Base-by-base conservation (phyloP, 2,797 vertebrate genomes). In the Acropternis orthonyx region DNA sequence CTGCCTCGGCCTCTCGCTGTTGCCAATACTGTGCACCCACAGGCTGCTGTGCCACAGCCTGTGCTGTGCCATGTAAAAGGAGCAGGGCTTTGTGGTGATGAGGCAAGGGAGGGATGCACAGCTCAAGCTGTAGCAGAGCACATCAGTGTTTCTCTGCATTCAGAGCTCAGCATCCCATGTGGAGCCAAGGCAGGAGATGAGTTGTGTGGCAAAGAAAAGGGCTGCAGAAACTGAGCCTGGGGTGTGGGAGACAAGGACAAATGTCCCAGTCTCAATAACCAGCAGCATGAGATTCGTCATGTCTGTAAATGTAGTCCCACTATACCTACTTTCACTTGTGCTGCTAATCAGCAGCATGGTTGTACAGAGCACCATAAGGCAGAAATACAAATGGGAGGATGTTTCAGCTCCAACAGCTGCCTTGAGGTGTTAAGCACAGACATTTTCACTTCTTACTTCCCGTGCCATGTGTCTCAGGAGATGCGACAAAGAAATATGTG, bases 141-240 rank as follows among this genome's bases (percentile, higher is more conserved):
- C 0, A 0, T 27, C 36, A 39, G 48, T 0, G 0, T 51, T 49
- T 62, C 49, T n/a, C 49, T n/a, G 55, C 30, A 23, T 58, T 74
- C 20, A 63, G 74, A 63, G 27, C 26, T 58, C 62, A 32, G 37
- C 26, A 49, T 22, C 28, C 48, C 12, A 3, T 2, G 4, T 36
- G 52, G n/a, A 71, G 46, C 41, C 34, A 27, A 59, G 52, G 28
- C n/a, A 61, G 46, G 26, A 76, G 59, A 44, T 7, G 6, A 10
- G 44, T 39, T 68, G 13, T 19, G 10, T n/a, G 44, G 32, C 75
- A 66, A 61, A 54, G 27, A 32, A 59, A 26, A 39, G 24, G 62
- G 28, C 21, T 48, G 26, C 37, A 91, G 71, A 48, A 91, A 51
- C 75, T 55, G 49, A 54, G 17, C 26, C 10, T 51, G 36, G 23